Evolutionary conservation across 2,888 invertebrate genomes (phyloP), one percentile per base, ranked within the genome.

Genomic region (Drosophila niveifrons): DNA sequence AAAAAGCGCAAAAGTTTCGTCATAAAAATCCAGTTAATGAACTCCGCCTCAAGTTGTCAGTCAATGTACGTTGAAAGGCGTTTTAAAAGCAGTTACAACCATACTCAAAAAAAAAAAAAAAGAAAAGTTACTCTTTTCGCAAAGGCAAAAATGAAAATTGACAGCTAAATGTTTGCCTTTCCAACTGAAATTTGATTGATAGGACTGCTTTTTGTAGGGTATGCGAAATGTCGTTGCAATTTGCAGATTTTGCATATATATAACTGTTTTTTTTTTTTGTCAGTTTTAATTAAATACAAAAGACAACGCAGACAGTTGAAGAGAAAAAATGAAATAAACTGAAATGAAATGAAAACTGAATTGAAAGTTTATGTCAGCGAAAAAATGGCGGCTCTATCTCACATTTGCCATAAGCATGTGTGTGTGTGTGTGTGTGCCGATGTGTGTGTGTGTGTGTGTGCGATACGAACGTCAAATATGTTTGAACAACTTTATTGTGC

Each of bases 401-500:
- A 4, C 13, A 17, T 23, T 23, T 15, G 4, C 10, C 9, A 34
- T 51, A 23, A 23, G 18, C 28, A 18, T 29, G 34, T 51, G 34
- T 65, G 48, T 28, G 18, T 55, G 44, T 63, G 53, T 65, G 39
- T 31, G 11, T 17, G 23, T 46, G 13, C n/a, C n/a, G n/a, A n/a
- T 59, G 58, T 46, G 51, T 56, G 43, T 52, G 18, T 52, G 15
- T 34, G 53, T 52, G 53, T 58, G 58, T 51, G 50, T 41, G 57
- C 55, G 50, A 63, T 64, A 62, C 61, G 71, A 56, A 79, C 74
- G 67, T 68, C 67, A 86, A 84, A 86, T 83, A 83, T 84, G 80
- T 83, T 82, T 86, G 71, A 84, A 80, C 78, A 85, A 85, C 87
- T 85, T 85, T 85, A 87, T 87, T 85, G 84, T 80, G 80, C 74